Percentiles rank a stretch among this genome's conserved stretches.
phyloP scores from a whole-genome alignment of 2,888 invertebrate species.

The Mamestra brassicae region DNA sequence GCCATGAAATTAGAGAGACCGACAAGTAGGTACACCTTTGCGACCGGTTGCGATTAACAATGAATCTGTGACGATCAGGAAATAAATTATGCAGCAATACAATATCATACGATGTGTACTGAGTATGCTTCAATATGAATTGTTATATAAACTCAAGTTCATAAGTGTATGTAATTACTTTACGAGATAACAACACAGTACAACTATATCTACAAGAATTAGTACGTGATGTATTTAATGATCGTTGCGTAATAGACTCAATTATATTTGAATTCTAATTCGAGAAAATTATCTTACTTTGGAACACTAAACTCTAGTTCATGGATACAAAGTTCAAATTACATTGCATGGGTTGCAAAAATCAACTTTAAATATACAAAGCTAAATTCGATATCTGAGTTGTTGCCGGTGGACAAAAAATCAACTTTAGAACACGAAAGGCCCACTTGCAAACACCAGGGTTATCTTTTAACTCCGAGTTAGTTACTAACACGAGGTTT shows the following conservation, averaged over 20 bases:
- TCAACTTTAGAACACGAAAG: too few relatives aligned
- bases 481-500: too few relatives aligned
- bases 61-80: neutral
- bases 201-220: slow-evolving; percentile 10
- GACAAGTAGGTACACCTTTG: neutral
- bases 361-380: neutral
- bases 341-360: neutral
- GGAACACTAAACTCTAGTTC: neutral
- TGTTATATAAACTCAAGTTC: slow-evolving; percentile 11
- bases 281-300: neutral
- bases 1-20: neutral
- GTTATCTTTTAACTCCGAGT: too few relatives aligned
- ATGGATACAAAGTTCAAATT: neutral
- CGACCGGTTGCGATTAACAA: neutral
- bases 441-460: too few relatives aligned
- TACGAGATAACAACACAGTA: slow-evolving; percentile 26
- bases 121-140: neutral
- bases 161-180: slow-evolving; percentile 22
- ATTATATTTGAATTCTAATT: neutral
- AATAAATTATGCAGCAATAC: slow-evolving; percentile 2
- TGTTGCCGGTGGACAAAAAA: too few relatives aligned
- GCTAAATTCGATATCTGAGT: too few relatives aligned
- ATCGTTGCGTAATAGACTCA: slow-evolving; percentile 15
- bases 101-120: slow-evolving; percentile 9
- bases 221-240: neutral